Base-by-base conservation (phyloP, 2,113 vertebrate species). In the Pelmatolapia mariae region DNA sequence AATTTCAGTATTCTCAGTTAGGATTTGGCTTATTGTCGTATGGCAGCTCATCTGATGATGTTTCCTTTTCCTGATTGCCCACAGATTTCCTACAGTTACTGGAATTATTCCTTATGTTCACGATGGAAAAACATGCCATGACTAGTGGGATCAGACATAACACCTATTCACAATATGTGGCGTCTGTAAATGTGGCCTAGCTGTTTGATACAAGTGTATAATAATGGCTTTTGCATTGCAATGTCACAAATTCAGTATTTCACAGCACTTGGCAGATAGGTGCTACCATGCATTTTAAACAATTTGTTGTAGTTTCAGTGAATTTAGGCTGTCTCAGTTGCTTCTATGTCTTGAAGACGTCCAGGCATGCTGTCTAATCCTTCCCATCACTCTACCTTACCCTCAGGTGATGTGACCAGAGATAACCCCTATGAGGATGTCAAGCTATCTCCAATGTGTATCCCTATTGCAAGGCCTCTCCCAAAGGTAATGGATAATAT, bases 401-500 rank as follows among this genome's bases (percentile, higher is more conserved):
- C 26, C 13, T 33, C 79, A 96, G 94, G 92, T 92, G 98, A 97
- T 81, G 95, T 95, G 68, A 78, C 90, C 80, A 97, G 97, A 90
- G 97, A 98, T 86, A 97, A 97, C 91, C 95, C 96, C 4, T 99
- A 98, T 85, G 98, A 99, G 94, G 98, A 98, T 86, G 96, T 98
- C 38, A 95, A 97, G 92, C 92, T 94, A 2, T 95, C 97, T 43
- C 95, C 97, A 16, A 93, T 96, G 89, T 97, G 97, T 76, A 87
- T 98, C 54, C 97, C 97, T 89, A 96, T 96, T 82, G 90, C 56
- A 45, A 94, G 96, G 5, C 29, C 89, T 2, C 15, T 45, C 7
- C 66, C 86, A 93, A 91, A 96, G 96, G 94, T 97, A 92, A 81
- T 10, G 10, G 11, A 38, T 68, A 8, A 73, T 31, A 33, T 24